Base-by-base conservation (phyloP, 2,888 invertebrate genomes). In the Dicyrtoma fusca region DNA sequence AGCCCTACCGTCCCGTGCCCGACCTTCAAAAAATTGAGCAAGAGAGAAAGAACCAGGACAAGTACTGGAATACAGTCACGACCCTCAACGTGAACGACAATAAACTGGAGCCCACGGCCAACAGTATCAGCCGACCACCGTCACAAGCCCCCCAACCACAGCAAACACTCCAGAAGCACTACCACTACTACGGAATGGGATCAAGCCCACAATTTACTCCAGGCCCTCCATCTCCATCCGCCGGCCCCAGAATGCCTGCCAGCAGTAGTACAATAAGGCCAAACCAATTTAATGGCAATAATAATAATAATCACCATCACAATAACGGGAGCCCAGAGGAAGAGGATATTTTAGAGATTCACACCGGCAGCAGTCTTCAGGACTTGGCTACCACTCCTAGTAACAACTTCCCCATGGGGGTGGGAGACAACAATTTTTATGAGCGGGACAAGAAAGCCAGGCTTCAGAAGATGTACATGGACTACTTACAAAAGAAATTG, bases 281-380 rank as follows among this genome's bases (percentile, higher is more conserved):
- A 0, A 14, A 10, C 17, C 53, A 8, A 21, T 42, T 21, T 11
- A 25, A 23, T 14, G 47, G 25, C 44, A 25, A 47, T 13, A 64
- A 47, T 3, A 69, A 61, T 26, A 47, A 44, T n/a, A 8, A 3
- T 34, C 34, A 34, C 3, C 34, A 3, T 5, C 34, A 34, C 4
- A 34, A 34, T 34, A 8, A 34, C 34, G 34, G 34, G 34, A 71
- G 71, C 53, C 64, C 65, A 2, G 71, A 73, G 45, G 63, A 64
- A 25, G 80, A 80, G 53, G 78, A 79, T 19, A 76, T 79, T 53
- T 69, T 80, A 8, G 80, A 80, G 62, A 80, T 80, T 11, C 80
- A 80, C 45, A 77, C 79, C 0, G 78, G 77, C 23, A n/a, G 49
- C 11, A 55, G 63, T 1, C 25, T 63, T 0, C 2, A 23, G 8